Evolutionary conservation across 2,888 invertebrate species (phyloP).

Genomic region (Nebria brevicollis): DNA sequence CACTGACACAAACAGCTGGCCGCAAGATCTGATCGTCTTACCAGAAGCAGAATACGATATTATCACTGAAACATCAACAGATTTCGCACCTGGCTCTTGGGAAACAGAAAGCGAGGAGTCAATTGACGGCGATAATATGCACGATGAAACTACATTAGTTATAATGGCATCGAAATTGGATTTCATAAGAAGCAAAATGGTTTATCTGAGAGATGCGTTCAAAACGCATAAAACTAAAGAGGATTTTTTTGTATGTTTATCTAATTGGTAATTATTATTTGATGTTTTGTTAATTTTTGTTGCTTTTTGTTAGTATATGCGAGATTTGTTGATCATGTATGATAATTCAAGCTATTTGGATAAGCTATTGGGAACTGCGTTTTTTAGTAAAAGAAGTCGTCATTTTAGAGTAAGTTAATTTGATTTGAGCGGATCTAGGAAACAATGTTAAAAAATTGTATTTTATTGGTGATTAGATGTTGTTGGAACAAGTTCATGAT

Average conservation of each 20-base stretch:
- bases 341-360: slow-evolving; percentile 89
- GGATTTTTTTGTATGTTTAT: slow-evolving; percentile 71
- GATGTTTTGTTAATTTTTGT: slow-evolving; percentile 41
- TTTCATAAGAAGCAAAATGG: slow-evolving; percentile 59
- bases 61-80: slow-evolving; percentile 32
- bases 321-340: slow-evolving; percentile 82
- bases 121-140: slow-evolving; percentile 65
- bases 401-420: slow-evolving; percentile 73
- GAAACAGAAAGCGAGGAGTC: slow-evolving; percentile 79
- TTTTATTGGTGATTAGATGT: slow-evolving; percentile 64
- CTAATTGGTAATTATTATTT: slow-evolving; percentile 10
- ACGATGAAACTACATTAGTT: slow-evolving; percentile 63
- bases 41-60: slow-evolving; percentile 64
- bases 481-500: slow-evolving; percentile 80
- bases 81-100: slow-evolving; percentile 71
- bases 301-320: slow-evolving; percentile 72
- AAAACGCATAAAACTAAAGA: slow-evolving; percentile 79
- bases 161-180: slow-evolving; percentile 74
- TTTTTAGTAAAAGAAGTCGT: slow-evolving; percentile 69
- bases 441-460: slow-evolving; percentile 60
- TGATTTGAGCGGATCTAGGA: slow-evolving; percentile 61
- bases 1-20: slow-evolving; percentile 88
- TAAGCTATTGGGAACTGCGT: slow-evolving; percentile 84
- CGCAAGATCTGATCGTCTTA: slow-evolving; percentile 77
- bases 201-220: slow-evolving; percentile 78